Conservation (phyloP, 1,140 invertebrate species). For the Diachasma alloeum region DNA sequence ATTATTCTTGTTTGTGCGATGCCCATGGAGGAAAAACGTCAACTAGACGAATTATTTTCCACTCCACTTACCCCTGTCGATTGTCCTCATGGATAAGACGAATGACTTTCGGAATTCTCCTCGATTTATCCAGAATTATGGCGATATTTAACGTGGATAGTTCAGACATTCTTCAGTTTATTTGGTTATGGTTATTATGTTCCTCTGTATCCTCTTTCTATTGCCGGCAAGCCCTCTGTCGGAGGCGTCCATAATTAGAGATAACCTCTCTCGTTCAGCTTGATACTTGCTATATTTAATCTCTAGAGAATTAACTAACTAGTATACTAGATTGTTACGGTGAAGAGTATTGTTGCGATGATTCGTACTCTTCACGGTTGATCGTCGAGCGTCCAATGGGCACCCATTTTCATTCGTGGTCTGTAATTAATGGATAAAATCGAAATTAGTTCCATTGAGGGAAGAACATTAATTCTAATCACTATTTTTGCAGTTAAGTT, state of each 20-base stretch:
- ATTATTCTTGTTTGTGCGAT: conserved; percentile 15
- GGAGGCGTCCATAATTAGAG: conserved; percentile 22
- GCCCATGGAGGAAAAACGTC: background rate
- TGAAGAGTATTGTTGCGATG: conserved; percentile 60
- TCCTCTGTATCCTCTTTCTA: background rate
- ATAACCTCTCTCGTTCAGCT: conserved; percentile 46
- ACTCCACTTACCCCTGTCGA: conserved; percentile 17
- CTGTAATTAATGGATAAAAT: conserved; percentile 38
- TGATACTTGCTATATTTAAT: conserved; percentile 48
- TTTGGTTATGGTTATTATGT: background rate
- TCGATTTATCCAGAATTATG: background rate
- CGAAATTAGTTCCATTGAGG: background rate
- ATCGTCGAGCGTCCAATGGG: conserved; percentile 58
- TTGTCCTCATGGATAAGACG: background rate
- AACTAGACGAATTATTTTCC: conserved; percentile 19
- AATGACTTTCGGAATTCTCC: background rate
- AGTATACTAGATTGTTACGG: conserved; percentile 63
- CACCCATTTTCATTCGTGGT: conserved; percentile 52
- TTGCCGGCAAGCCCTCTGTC: background rate
- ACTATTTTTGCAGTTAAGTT: too few relatives aligned
- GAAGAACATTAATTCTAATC: background rate
- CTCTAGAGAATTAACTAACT: conserved; percentile 65
- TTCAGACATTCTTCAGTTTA: background rate
- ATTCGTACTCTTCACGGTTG: conserved; percentile 59
- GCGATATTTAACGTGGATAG: background rate